phyloP scores from a whole-genome alignment of 2,113 vertebrate genomes.

The Engraulis encrasicolus region DNA sequence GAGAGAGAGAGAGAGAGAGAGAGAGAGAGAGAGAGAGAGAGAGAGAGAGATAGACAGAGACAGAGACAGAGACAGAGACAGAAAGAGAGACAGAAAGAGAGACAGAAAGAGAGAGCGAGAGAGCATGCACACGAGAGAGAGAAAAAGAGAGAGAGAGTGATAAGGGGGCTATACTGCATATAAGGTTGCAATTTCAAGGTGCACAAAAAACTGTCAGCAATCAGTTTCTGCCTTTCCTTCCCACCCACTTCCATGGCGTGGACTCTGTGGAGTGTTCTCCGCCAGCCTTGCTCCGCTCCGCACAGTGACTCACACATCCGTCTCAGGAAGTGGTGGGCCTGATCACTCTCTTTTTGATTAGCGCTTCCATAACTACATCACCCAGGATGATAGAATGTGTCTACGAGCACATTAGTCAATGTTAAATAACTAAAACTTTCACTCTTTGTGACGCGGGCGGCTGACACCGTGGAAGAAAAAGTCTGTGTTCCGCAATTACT shows the following conservation, averaged over 20 bases:
- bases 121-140: no score
- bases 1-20: no score
- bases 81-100: no score
- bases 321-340: conserved; percentile 32
- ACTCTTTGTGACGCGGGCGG: conserved; percentile 17
- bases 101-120: no score
- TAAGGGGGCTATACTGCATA: conserved; percentile 40
- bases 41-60: no score
- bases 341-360: conserved; percentile 46
- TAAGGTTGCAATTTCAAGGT: conserved; percentile 51
- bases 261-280: conserved; percentile 22
- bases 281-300: conserved; percentile 31
- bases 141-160: background rate
- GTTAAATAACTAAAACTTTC: conserved; percentile 41
- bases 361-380: conserved; percentile 35
- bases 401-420: conserved; percentile 42
- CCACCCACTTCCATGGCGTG: conserved; percentile 36
- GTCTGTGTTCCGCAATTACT: conserved; percentile 29
- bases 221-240: conserved; percentile 48
- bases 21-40: no score
- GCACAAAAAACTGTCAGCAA: conserved; percentile 48
- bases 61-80: no score
- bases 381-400: conserved; percentile 39
- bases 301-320: conserved; percentile 41
- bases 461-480: conserved; percentile 28